Evolutionary conservation across 30 jellyfish, hydroid and myxozoan genomes (phyloP).

Genomic region (Mastigias papua): DNA sequence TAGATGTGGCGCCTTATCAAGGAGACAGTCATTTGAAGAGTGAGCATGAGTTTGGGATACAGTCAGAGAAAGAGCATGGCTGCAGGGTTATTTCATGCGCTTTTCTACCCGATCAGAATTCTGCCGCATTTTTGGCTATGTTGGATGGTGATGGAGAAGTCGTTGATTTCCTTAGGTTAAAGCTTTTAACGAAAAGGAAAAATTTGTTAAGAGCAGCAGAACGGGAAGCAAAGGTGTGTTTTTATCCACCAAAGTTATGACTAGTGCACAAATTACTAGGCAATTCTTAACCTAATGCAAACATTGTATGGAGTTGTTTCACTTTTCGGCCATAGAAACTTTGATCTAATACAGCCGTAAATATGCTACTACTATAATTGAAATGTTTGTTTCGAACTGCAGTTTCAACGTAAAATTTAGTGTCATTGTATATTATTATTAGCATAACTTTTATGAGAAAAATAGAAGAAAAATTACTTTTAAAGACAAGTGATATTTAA

Average conservation of each 20-base stretch:
- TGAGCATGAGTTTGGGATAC: slow-evolving; percentile 68
- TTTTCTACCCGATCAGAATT: slow-evolving; percentile 79
- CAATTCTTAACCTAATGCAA: too few species aligned
- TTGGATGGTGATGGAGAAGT: slow-evolving; percentile 96
- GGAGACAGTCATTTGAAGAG: slow-evolving; percentile 80
- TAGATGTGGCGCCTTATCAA: slow-evolving; percentile 93
- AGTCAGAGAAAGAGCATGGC: slow-evolving; percentile 76
- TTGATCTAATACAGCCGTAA: too few species aligned
- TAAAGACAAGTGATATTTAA: too few species aligned
- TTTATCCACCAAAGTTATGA: neutral
- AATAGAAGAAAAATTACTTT: too few species aligned
- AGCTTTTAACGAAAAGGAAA: slow-evolving; percentile 73
- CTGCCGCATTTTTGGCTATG: slow-evolving; percentile 89
- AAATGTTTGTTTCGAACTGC: too few species aligned
- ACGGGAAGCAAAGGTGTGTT: slow-evolving; percentile 77
- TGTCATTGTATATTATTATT: too few species aligned
- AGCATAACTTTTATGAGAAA: too few species aligned
- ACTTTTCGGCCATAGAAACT: too few species aligned
- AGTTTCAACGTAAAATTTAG: too few species aligned
- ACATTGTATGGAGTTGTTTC: too few species aligned
- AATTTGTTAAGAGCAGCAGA: slow-evolving; percentile 68
- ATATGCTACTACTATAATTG: too few species aligned
- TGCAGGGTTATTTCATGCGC: slow-evolving; percentile 92
- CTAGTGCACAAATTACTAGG: too few species aligned
- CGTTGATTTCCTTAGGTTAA: slow-evolving; percentile 87